Percentiles rank a stretch among this genome's conserved stretches.
phyloP scores from a whole-genome alignment of 2,113 vertebrate species.

The Balaeniceps rex region DNA sequence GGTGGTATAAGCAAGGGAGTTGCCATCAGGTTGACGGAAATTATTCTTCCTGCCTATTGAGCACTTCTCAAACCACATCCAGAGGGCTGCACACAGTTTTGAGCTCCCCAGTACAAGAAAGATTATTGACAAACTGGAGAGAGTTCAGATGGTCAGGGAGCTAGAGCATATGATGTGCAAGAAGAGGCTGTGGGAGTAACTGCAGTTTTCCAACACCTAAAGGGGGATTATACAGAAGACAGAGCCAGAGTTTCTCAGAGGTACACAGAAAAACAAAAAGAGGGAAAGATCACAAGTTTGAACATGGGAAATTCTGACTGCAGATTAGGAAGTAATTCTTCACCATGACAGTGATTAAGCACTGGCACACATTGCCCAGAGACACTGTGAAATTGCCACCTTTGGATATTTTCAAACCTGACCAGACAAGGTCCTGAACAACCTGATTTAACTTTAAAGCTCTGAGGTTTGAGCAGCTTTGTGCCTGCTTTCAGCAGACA shows the following conservation, averaged over 20 bases:
- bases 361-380: not conserved
- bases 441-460: not conserved
- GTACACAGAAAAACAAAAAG: not conserved
- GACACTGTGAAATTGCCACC: not conserved
- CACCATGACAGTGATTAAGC: not conserved
- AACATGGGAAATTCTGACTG: not conserved
- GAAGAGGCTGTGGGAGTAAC: not conserved
- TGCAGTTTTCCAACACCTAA: not conserved
- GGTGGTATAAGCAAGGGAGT: not conserved
- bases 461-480: not conserved
- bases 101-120: rapidly evolving
- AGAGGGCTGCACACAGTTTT: not conserved
- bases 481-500: not conserved
- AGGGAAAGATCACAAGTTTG: not conserved
- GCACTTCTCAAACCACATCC: not conserved
- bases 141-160: not conserved
- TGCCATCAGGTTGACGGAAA: not conserved
- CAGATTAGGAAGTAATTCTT: not conserved
- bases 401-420: not conserved
- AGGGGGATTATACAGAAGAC: not conserved
- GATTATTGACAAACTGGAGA: not conserved
- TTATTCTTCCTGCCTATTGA: not conserved
- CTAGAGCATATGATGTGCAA: not conserved
- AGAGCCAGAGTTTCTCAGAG: not conserved
- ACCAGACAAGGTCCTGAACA: not conserved